phyloP scores from a whole-genome alignment of 2,113 vertebrate genomes.

The Burhinus oedicnemus region DNA sequence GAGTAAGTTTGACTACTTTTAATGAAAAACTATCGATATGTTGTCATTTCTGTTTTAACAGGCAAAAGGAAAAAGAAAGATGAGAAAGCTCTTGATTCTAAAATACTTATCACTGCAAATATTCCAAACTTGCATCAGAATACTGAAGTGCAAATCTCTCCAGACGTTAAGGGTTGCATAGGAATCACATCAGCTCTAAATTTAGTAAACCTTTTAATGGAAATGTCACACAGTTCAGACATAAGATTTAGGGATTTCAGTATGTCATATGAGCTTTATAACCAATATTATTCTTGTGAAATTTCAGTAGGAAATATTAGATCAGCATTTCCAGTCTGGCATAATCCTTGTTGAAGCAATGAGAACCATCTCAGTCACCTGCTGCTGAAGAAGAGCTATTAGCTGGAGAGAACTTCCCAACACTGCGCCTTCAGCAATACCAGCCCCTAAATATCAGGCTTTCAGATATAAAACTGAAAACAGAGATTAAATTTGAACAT shows the following conservation, averaged over 20 bases:
- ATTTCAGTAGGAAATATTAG: conserved; percentile 11
- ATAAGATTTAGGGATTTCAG: conserved; percentile 11
- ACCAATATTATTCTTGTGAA: not conserved
- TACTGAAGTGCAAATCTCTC: not conserved
- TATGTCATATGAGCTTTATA: conserved; percentile 13
- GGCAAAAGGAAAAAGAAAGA: not conserved
- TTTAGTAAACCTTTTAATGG: conserved; percentile 46
- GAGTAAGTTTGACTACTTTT: not conserved
- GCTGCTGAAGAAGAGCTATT: not conserved
- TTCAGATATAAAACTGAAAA: not conserved
- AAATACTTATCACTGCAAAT: conserved; percentile 25
- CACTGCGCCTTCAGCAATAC: not conserved
- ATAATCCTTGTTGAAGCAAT: not conserved
- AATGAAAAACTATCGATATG: not conserved
- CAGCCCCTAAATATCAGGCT: not conserved
- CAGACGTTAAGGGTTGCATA: not conserved
- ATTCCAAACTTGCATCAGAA: conserved; percentile 1
- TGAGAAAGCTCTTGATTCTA: not conserved
- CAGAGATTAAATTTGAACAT: not conserved
- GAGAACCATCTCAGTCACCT: not conserved
- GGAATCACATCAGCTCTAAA: conserved; percentile 37
- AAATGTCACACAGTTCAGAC: conserved; percentile 45
- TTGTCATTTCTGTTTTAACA: not conserved
- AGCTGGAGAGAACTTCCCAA: not conserved
- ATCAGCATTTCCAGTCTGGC: not conserved